phyloP scores from a whole-genome alignment of 2,888 invertebrate genomes.

The Polia nebulosa region DNA sequence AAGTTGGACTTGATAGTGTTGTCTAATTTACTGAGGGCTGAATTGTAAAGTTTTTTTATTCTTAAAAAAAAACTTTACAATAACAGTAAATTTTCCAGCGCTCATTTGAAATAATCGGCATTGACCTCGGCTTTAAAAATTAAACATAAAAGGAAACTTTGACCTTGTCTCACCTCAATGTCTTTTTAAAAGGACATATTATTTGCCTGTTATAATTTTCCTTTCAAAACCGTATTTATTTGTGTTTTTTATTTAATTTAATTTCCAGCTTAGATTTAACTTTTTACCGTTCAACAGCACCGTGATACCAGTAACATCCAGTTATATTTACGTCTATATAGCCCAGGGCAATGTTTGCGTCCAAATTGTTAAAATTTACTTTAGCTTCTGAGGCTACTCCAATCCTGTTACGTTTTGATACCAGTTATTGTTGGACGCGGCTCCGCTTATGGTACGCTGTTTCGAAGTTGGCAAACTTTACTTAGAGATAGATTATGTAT shows the following conservation, averaged over 20 bases:
- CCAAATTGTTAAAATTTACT: conserved; percentile 61
- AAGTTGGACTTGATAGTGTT: conserved; percentile 6
- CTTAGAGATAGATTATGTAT: neutral
- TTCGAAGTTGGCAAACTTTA: conserved; percentile 1
- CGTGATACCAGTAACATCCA: conserved; percentile 8
- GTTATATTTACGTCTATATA: conserved; percentile 34
- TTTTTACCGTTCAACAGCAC: conserved; percentile 1
- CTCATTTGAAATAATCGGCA: no score
- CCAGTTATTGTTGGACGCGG: conserved; percentile 13
- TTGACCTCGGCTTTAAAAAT: neutral
- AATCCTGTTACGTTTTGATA: conserved; percentile 31
- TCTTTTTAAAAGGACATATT: neutral
- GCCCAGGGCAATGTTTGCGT: conserved; percentile 49
- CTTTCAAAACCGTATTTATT: neutral
- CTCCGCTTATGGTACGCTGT: conserved; percentile 14
- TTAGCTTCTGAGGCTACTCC: conserved; percentile 39
- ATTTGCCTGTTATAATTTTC: neutral
- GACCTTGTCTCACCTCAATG: neutral
- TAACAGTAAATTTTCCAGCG: no score
- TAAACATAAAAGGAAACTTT: neutral
- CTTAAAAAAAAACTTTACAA: no score
- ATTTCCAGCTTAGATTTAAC: neutral
- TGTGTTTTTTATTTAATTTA: neutral
- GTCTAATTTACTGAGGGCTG: neutral
- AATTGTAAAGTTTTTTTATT: neutral